These are phyloP conservation scores for Eleginops maclovinus DNA, from an alignment of 2,113 vertebrate species.

Conservation along the genomic window DNA sequence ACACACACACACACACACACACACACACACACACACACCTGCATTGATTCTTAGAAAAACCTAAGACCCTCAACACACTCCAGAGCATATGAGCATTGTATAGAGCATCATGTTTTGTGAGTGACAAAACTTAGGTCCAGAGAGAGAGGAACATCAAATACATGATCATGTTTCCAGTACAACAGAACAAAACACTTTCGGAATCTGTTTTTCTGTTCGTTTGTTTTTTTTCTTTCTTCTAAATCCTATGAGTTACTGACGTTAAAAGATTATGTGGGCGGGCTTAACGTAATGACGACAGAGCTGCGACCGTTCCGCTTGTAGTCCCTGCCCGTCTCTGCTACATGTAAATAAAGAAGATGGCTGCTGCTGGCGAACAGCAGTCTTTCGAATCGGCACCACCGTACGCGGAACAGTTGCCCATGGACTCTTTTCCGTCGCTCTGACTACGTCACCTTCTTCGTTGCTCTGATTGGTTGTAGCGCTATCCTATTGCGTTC, in stretches of 20 bases:
- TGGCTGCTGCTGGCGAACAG: too few relatives aligned
- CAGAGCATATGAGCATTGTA: conserved; percentile 32
- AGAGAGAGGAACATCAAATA: not conserved
- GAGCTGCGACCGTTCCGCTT: too few relatives aligned
- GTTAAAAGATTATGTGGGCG: conserved; percentile 5
- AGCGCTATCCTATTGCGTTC: too few relatives aligned
- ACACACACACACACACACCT: not conserved
- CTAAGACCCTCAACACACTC: conserved; percentile 17
- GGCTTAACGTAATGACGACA: too few relatives aligned
- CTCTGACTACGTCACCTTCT: too few relatives aligned
- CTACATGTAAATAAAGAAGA: too few relatives aligned
- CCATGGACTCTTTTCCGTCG: too few relatives aligned
- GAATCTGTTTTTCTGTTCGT: not conserved
- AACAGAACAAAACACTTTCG: not conserved
- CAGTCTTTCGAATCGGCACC: too few relatives aligned
- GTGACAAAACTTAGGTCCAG: conserved; percentile 2
- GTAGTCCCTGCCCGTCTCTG: too few relatives aligned
- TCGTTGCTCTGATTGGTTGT: too few relatives aligned
- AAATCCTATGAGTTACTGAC: not conserved
- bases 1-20: not conserved
- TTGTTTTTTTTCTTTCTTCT: not conserved
- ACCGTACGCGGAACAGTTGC: too few relatives aligned
- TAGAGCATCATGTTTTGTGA: conserved; percentile 23
- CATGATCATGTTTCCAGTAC: not conserved
- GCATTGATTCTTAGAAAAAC: not conserved